Evolutionary conservation across 2,797 vertebrate genomes (phyloP).

Genomic region (Triplophysa yarkandensis): DNA sequence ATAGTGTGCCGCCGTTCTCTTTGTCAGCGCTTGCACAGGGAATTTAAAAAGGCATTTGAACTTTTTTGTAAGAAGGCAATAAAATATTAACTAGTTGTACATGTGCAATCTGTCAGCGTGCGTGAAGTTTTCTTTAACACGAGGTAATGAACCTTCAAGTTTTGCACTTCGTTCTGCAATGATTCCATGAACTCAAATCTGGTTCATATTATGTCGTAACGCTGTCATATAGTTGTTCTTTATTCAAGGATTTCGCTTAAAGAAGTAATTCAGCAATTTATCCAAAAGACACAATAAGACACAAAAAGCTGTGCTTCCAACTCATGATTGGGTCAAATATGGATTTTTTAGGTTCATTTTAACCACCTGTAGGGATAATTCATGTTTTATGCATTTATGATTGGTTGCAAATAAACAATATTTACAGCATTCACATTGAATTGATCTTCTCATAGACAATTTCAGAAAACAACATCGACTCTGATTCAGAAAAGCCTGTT

Average conservation of each 20-base stretch:
- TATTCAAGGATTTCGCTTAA: too few species aligned
- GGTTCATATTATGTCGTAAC: too few species aligned
- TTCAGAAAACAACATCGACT: too few species aligned
- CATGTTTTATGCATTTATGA: too few species aligned
- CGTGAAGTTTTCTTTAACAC: constrained; percentile 19
- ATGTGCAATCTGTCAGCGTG: constrained; percentile 3
- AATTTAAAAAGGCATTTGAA: constrained; percentile 38
- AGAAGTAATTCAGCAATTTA: too few species aligned
- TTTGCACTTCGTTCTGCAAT: not conserved
- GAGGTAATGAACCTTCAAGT: constrained; percentile 11
- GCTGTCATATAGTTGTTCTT: too few species aligned
- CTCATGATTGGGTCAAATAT: too few species aligned
- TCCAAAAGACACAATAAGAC: not conserved
- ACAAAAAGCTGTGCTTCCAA: not conserved
- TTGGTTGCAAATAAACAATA: not conserved
- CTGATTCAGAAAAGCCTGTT: too few species aligned
- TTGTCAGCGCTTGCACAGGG: constrained; percentile 18
- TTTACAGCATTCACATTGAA: too few species aligned
- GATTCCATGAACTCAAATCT: not conserved
- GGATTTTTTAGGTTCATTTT: too few species aligned
- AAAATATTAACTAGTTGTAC: constrained; percentile 25
- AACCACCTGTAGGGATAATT: too few species aligned
- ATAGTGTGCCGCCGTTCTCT: constrained; percentile 34
- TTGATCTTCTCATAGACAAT: too few species aligned
- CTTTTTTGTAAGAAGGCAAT: not conserved